Percentiles rank a stretch among this genome's conserved stretches.
Conservation (phyloP, 1,140 invertebrate species). For the Leptonema lineaticorne region DNA sequence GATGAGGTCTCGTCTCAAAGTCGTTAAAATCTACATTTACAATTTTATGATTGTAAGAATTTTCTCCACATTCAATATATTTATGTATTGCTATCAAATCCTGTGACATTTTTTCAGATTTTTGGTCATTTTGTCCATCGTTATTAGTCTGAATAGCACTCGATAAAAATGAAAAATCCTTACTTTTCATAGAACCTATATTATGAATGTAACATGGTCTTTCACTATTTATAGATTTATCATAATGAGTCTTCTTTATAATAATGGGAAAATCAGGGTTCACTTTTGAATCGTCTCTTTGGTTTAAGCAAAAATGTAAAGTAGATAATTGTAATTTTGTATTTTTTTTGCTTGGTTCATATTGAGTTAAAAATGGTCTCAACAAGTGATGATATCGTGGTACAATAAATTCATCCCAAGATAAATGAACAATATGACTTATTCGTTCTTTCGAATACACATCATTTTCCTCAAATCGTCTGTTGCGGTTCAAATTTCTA, state of each 20-base stretch:
- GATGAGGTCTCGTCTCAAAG: constrained; percentile 54
- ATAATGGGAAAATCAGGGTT: constrained; percentile 52
- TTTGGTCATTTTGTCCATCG: constrained; percentile 44
- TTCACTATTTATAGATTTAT: constrained; percentile 46
- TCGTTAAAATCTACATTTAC: constrained; percentile 50
- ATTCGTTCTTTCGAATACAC: constrained; percentile 54
- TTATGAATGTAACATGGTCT: constrained; percentile 49
- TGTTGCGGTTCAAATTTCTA: constrained; percentile 53
- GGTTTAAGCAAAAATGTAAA: constrained; percentile 53
- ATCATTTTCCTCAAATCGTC: constrained; percentile 48
- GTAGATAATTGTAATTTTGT: constrained; percentile 46
- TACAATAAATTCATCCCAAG: constrained; percentile 67
- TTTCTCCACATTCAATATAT: constrained; percentile 52
- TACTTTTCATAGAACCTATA: constrained; percentile 50
- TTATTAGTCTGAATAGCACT: constrained; percentile 36
- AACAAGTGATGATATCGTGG: constrained; percentile 58
- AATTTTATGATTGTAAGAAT: constrained; percentile 44
- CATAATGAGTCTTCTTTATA: constrained; percentile 55
- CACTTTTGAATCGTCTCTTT: constrained; percentile 52
- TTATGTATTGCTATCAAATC: constrained; percentile 50
- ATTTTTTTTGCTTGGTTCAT: constrained; percentile 49
- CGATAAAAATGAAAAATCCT: constrained; percentile 51
- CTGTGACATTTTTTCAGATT: constrained; percentile 37
- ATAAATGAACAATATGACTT: constrained; percentile 57
- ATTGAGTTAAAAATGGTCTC: constrained; percentile 49